phyloP scores from a whole-genome alignment of 2,113 vertebrate genomes.

The Psophia crepitans region DNA sequence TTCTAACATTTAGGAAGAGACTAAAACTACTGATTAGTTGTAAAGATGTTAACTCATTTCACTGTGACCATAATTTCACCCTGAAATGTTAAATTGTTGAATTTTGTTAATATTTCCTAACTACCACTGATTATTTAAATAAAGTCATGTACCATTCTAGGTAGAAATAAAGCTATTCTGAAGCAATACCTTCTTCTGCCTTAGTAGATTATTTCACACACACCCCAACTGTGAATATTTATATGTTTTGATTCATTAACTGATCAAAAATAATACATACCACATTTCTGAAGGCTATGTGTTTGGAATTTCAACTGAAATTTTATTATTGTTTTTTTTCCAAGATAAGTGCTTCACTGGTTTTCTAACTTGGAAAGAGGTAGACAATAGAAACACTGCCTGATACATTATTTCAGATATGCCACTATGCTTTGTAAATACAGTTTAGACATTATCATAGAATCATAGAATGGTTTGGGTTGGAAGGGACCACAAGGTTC shows the following conservation, averaged over 20 bases:
- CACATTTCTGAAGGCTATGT: neutral
- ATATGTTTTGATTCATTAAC: neutral
- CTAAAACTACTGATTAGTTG: neutral
- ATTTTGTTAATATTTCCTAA: neutral
- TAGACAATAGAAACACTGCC: neutral
- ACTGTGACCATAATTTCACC: neutral
- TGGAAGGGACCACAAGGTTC: too few species aligned
- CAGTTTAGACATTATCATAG: too few species aligned
- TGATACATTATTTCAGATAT: too few species aligned
- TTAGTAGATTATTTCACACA: neutral
- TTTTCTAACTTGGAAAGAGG: neutral
- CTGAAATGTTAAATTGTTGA: neutral
- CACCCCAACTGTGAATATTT: accelerated
- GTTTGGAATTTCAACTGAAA: too few species aligned
- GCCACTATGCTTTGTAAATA: too few species aligned
- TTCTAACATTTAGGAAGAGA: neutral
- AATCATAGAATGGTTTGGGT: too few species aligned
- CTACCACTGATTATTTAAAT: neutral
- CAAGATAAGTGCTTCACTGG: neutral
- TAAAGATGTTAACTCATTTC: neutral
- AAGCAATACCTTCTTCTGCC: neutral
- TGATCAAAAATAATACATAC: neutral
- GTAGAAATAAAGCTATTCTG: neutral
- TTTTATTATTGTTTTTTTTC: too few species aligned
- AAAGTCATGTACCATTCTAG: neutral